Conservation (phyloP, 2,113 vertebrate genomes). For the Aepyceros melampus region DNA sequence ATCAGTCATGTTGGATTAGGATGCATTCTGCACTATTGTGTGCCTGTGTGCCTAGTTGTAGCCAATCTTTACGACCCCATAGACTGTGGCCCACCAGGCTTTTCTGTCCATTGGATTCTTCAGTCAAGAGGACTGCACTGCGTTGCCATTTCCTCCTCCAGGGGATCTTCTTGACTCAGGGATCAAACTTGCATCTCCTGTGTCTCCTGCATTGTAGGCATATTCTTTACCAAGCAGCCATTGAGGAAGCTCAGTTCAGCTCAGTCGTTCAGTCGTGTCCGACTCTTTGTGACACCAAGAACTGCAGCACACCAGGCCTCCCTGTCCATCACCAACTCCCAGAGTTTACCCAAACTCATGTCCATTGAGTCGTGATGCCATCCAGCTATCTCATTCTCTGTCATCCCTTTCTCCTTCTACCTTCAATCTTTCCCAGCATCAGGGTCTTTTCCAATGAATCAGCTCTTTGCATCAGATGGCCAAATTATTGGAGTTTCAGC, state of each 20-base stretch:
- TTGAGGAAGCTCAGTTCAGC: neutral
- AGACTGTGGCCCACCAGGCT: neutral
- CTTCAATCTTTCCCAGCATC: neutral
- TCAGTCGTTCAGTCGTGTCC: rapidly evolving
- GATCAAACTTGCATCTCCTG: neutral
- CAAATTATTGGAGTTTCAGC: neutral
- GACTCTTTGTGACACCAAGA: neutral
- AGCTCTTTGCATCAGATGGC: neutral
- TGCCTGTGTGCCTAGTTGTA: neutral
- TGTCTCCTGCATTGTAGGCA: neutral
- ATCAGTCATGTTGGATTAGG: neutral
- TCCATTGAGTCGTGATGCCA: too few relatives aligned
- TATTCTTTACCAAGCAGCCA: neutral
- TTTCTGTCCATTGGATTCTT: neutral
- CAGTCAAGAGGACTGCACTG: neutral
- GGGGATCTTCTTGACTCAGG: neutral
- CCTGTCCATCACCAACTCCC: neutral
- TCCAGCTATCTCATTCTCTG: neutral
- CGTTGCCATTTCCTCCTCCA: neutral
- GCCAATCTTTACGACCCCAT: neutral
- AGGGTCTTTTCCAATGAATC: neutral
- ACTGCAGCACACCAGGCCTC: neutral
- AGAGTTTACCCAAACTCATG: neutral
- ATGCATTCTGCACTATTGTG: neutral
- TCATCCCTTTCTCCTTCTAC: too few relatives aligned